These are phyloP conservation scores for Odontesthes bonariensis DNA, from an alignment of 2,113 vertebrate species.

Conservation along the genomic window DNA sequence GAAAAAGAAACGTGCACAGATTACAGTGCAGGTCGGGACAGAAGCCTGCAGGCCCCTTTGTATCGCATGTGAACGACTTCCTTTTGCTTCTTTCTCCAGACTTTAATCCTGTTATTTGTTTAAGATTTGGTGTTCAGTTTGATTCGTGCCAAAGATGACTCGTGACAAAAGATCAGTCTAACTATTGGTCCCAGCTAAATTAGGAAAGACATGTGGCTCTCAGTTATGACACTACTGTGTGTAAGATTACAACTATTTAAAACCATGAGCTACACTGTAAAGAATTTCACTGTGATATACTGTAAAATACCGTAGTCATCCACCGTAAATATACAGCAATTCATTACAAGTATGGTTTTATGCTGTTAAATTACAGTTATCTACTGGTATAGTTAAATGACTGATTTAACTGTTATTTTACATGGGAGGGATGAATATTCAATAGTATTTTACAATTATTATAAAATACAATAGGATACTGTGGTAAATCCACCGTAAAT, in stretches of 20 bases:
- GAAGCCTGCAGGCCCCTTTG: conserved; percentile 9
- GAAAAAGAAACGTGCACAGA: not conserved
- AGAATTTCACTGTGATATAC: no score
- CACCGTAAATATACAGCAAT: no score
- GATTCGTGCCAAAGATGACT: conserved; percentile 22
- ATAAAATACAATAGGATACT: no score
- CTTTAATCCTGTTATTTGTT: conserved; percentile 23
- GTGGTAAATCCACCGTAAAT: no score
- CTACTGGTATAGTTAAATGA: no score
- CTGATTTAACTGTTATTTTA: no score
- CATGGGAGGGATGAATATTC: no score
- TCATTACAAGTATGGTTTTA: no score
- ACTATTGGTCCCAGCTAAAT: conserved; percentile 8
- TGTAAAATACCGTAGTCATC: no score
- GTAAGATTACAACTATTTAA: not conserved
- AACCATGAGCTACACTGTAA: not conserved
- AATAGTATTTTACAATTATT: no score
- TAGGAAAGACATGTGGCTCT: not conserved
- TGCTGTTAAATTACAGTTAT: no score
- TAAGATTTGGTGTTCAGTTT: not conserved
- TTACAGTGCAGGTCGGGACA: conserved; percentile 47
- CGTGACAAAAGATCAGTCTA: not conserved
- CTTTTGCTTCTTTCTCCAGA: conserved; percentile 23
- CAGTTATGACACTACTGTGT: no score
- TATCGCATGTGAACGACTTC: conserved; percentile 8